A percentile compares a stretch with the other conserved stretches of the same genome.
Conservation (phyloP, 2,797 vertebrate genomes). For the Silurus aristotelis region DNA sequence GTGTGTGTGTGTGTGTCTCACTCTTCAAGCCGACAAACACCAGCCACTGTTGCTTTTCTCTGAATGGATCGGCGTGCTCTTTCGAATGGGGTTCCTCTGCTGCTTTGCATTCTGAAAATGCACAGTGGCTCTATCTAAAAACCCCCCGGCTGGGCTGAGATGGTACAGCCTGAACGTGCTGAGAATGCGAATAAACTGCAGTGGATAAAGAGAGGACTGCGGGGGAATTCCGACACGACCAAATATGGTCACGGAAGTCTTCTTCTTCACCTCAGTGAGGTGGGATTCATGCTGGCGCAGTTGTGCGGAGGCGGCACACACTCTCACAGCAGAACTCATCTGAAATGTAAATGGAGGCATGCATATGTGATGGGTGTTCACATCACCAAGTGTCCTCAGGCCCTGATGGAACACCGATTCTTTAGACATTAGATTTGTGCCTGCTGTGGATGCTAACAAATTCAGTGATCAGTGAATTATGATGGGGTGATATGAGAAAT, state of each 20-base stretch:
- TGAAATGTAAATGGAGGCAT: slow-evolving; percentile 50
- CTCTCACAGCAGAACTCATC: slow-evolving; percentile 43
- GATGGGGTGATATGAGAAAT: neutral
- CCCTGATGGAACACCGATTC: neutral
- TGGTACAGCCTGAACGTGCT: slow-evolving; percentile 61
- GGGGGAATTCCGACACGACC: slow-evolving; percentile 69
- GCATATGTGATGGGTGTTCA: slow-evolving; percentile 15
- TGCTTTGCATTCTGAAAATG: slow-evolving; percentile 21
- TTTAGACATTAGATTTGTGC: neutral
- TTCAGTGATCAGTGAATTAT: neutral
- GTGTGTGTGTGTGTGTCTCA: slow-evolving; percentile 4
- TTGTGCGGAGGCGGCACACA: slow-evolving; percentile 44
- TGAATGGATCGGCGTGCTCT: slow-evolving; percentile 50
- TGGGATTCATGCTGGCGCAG: slow-evolving; percentile 50
- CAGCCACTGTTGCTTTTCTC: slow-evolving; percentile 39
- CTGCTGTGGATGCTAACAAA: neutral
- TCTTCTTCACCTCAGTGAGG: slow-evolving; percentile 40
- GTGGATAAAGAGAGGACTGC: slow-evolving; percentile 54
- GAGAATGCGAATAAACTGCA: slow-evolving; percentile 63
- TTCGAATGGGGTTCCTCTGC: slow-evolving; percentile 30
- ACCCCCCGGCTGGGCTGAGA: slow-evolving; percentile 19
- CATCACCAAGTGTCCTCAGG: neutral
- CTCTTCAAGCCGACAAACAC: slow-evolving; percentile 17
- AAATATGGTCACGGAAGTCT: slow-evolving; percentile 65
- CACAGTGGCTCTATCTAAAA: slow-evolving; percentile 2